Base-by-base conservation (phyloP, 2,888 invertebrate genomes). In the Orthonevra nobilis region DNA sequence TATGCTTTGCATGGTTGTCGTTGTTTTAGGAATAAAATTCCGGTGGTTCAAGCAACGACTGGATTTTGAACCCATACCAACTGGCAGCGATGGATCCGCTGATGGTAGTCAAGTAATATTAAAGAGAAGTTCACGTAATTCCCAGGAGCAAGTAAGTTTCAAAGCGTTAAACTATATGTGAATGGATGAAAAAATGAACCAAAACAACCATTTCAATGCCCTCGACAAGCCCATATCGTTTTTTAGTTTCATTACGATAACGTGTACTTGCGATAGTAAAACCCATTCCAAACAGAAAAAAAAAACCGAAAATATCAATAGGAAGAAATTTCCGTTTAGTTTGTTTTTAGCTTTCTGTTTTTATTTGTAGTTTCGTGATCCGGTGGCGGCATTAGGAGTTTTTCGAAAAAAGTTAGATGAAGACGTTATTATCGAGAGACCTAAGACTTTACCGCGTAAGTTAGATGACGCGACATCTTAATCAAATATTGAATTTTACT, bases 1-100 rank as follows among this genome's bases (percentile, higher is more conserved):
- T 58, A 54, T 87, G 58, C 17, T 85, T 15, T 85, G 86, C 42
- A 82, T 89, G 56, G 81, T 88, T 3, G 82, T 85, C 2, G 82
- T 85, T 0, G 77, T 89, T 68, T 66, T 90, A 61, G 90, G 90
- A 44, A 88, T 90, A 14, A 90, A 90, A 81, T 84, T 90, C 10
- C 90, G 89, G 84, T 89, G 90, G 86, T 91, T 91, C 83, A 88
- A 89, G 44, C 90, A 89, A 19, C 87, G 89, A 7, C 83, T 88
- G 14, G 84, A 82, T 40, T 87, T 88, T 54, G 84, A 86, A 28
- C 83, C 82, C 20, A 66, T 81, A 19, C 69, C 81, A 15, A 81
- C 70, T 15, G 75, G 81, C 34, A 82, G 81, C 63, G 82, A 54
- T 20, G 75, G 81, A 3, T 81, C 81, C 5, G 70, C 58, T 44